These are phyloP conservation scores for Tetrapedia diversipes DNA, from an alignment of 2,888 invertebrate genomes.

Conservation along the genomic window DNA sequence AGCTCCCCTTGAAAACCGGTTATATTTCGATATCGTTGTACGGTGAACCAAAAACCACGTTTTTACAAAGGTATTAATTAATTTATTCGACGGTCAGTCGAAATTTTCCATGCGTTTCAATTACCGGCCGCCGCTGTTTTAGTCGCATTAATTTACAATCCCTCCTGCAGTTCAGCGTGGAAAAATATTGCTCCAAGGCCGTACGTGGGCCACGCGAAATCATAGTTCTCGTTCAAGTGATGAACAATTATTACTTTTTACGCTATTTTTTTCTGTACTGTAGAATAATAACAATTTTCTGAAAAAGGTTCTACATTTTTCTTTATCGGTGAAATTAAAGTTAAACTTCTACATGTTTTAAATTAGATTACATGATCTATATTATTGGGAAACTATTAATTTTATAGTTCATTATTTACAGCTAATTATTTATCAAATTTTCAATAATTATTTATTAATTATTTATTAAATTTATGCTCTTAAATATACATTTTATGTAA, in stretches of 20 bases:
- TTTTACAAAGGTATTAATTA: constrained; percentile 48
- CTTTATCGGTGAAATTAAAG: too few species aligned
- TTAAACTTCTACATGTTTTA: too few species aligned
- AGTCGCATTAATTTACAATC: constrained; percentile 51
- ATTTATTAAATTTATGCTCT: too few species aligned
- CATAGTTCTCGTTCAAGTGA: not conserved
- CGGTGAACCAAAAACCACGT: constrained; percentile 25
- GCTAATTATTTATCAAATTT: too few species aligned
- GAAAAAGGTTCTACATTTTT: too few species aligned
- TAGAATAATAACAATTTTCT: too few species aligned
- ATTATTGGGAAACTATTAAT: too few species aligned
- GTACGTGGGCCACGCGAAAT: not conserved
- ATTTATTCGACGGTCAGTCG: constrained; percentile 46
- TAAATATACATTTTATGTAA: too few species aligned
- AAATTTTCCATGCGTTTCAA: constrained; percentile 50
- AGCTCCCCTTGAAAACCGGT: not conserved
- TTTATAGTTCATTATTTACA: too few species aligned
- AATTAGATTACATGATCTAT: too few species aligned
- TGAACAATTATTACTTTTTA: constrained; percentile 9
- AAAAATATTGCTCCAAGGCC: constrained; percentile 7
- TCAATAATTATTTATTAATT: too few species aligned
- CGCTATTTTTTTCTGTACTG: too few species aligned
- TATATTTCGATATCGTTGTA: constrained; percentile 16
- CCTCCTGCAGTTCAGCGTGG: constrained; percentile 1
- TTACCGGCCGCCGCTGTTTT: constrained; percentile 39